Evolutionary conservation across 2,888 invertebrate species (phyloP), one percentile per base, ranked within the genome.

Genomic region (Elysia crispata): DNA sequence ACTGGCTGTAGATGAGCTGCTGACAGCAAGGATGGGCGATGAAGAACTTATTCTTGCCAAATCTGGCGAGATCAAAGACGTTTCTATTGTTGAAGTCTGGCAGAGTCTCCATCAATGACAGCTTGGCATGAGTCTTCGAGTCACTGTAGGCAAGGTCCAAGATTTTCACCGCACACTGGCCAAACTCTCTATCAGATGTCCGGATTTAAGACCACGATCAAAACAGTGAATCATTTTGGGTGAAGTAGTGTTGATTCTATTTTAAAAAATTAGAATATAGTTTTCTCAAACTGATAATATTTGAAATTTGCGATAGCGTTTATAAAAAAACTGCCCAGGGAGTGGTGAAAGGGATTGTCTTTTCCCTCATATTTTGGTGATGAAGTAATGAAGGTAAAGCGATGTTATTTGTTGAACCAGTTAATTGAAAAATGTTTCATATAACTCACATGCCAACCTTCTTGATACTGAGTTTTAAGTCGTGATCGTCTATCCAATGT

Each of bases 1-100:
- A 91, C 73, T 91, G 89, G 57, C 91, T 90, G 13, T 91, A 92
- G 15, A 93, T 88, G 93, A 93, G 93, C 83, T 92, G 90, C 87
- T 93, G 93, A 85, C 93, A 93, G 81, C 92, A 92, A 3, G 92
- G 92, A 84, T 93, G 93, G 1, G 93, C 92, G 41, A 93, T 89
- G 83, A 93, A 92, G 49, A 88, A 88, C 30, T 91, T 89, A 83
- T 91, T 91, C 62, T 91, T 88, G 1, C 91, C 89, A 73, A 90
- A 86, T 30, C 91, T 88, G 23, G 92, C 92, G 18, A 92, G 88
- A 83, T 92, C 92, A n/a, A 92, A 89, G 0, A 90, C 90, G 0
- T 92, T 89, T 70, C 89, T 90, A 81, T 89, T 88, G 82, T 89
- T 89, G 87, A 91, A 92, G 79, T 91, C 91, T 0, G 89, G 86